Percentiles rank a stretch among this genome's conserved stretches.
Evolutionary conservation across 2,113 vertebrate species (phyloP).

Genomic region (Castor canadensis): DNA sequence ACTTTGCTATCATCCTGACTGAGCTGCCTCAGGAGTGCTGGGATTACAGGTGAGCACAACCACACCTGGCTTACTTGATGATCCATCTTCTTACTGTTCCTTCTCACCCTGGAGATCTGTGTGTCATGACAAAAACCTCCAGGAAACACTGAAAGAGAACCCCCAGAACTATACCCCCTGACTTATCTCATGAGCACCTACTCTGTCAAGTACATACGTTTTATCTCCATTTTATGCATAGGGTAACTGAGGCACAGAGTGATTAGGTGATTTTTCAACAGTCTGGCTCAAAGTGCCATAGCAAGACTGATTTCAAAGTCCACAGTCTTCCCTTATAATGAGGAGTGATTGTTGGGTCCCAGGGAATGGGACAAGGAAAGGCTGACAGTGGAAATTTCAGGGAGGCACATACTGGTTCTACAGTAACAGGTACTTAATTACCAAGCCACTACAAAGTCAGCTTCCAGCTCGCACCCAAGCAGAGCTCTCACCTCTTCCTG

Average conservation of each 20-base stretch:
- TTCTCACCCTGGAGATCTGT: not conserved
- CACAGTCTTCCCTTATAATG: accelerated
- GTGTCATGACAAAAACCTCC: not conserved
- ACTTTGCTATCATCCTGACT: not conserved
- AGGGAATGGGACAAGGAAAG: accelerated
- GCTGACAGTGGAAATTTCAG: not conserved
- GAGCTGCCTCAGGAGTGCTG: too few relatives aligned
- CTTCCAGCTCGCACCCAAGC: not conserved
- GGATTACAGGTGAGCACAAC: too few relatives aligned
- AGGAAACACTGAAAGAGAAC: not conserved
- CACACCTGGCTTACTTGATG: not conserved
- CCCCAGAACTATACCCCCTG: not conserved
- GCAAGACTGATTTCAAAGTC: not conserved
- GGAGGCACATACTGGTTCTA: accelerated
- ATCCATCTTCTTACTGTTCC: not conserved
- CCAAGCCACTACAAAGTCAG: accelerated
- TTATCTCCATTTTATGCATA: not conserved
- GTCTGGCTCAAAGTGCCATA: not conserved
- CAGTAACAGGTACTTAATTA: not conserved
- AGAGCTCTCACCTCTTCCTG: not conserved
- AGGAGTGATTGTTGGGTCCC: not conserved
- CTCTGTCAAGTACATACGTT: not conserved
- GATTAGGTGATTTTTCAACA: not conserved
- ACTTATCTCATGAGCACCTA: not conserved
- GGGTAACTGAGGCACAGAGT: not conserved